These are phyloP conservation scores for Minunthozetes semirufus DNA, from an alignment of 2,888 invertebrate species.

Conservation along the genomic window DNA sequence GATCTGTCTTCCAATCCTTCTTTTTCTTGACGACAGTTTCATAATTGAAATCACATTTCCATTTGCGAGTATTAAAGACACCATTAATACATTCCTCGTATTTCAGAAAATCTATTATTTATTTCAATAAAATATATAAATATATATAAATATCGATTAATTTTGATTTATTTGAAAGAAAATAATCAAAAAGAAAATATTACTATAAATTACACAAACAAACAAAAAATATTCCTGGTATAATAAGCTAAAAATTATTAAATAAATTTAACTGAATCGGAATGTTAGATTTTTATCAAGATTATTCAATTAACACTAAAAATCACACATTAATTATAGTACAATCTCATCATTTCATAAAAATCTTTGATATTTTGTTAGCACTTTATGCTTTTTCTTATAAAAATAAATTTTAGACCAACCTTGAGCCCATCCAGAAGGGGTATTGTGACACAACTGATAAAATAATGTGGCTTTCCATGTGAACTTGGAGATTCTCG, in stretches of 20 bases:
- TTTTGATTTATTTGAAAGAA: too few species aligned
- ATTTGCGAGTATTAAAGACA: slow-evolving; percentile 1
- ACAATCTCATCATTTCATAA: too few species aligned
- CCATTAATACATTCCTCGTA: slow-evolving; percentile 33
- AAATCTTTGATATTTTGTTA: not conserved
- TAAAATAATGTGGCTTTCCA: slow-evolving; percentile 30
- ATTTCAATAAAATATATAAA: not conserved
- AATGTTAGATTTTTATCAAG: too few species aligned
- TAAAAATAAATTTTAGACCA: not conserved
- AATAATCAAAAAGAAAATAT: too few species aligned
- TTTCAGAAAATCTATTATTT: slow-evolving; percentile 24
- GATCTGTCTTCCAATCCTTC: slow-evolving; percentile 4
- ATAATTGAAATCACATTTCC: slow-evolving; percentile 26
- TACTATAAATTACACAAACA: too few species aligned
- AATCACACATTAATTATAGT: too few species aligned
- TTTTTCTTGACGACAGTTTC: slow-evolving; percentile 13
- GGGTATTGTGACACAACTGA: slow-evolving; percentile 23
- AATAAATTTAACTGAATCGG: too few species aligned
- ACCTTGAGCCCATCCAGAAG: not conserved
- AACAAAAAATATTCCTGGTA: not conserved
- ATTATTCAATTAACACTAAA: too few species aligned
- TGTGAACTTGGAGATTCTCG: not conserved
- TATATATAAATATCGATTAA: too few species aligned
- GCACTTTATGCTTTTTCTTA: not conserved
- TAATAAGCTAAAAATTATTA: too few species aligned